phyloP scores from a whole-genome alignment of 2,113 vertebrate genomes.

The Carassius auratus region DNA sequence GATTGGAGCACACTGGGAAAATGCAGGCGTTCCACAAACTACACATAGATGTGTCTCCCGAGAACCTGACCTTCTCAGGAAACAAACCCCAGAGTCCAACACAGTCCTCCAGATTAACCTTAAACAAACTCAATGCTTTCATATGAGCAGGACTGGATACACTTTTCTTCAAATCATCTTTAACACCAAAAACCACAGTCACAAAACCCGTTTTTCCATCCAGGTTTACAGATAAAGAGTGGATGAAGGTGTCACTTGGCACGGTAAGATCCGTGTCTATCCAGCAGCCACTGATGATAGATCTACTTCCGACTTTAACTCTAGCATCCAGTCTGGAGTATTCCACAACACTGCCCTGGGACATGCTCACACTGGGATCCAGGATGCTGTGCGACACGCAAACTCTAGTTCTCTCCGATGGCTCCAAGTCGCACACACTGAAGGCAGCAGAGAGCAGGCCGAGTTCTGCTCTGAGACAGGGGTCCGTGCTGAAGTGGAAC shows the following conservation, averaged over 20 bases:
- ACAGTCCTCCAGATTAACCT: conserved; percentile 74
- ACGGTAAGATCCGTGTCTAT: conserved; percentile 69
- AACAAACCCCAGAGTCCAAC: conserved; percentile 78
- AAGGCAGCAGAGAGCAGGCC: conserved; percentile 78
- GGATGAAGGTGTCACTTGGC: conserved; percentile 80
- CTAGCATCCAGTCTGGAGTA: conserved; percentile 80
- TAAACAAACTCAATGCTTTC: conserved; percentile 74
- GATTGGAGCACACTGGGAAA: conserved; percentile 83
- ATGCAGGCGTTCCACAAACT: conserved; percentile 88
- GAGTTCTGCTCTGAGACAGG: conserved; percentile 79
- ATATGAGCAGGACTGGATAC: conserved; percentile 69
- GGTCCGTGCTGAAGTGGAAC: conserved; percentile 81
- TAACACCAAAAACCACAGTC: conserved; percentile 80
- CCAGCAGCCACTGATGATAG: conserved; percentile 82
- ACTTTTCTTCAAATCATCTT: conserved; percentile 81
- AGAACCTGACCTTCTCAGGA: conserved; percentile 77
- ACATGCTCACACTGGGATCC: conserved; percentile 70
- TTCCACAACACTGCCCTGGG: conserved; percentile 82
- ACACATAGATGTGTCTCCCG: conserved; percentile 59
- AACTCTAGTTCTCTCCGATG: neutral
- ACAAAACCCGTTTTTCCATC: conserved; percentile 68
- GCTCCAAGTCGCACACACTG: conserved; percentile 65
- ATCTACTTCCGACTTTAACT: conserved; percentile 75
- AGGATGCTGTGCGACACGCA: conserved; percentile 86
- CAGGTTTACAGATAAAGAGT: conserved; percentile 79